Conservation (phyloP, 2,888 invertebrate species). For the Shargacucullia verbasci region DNA sequence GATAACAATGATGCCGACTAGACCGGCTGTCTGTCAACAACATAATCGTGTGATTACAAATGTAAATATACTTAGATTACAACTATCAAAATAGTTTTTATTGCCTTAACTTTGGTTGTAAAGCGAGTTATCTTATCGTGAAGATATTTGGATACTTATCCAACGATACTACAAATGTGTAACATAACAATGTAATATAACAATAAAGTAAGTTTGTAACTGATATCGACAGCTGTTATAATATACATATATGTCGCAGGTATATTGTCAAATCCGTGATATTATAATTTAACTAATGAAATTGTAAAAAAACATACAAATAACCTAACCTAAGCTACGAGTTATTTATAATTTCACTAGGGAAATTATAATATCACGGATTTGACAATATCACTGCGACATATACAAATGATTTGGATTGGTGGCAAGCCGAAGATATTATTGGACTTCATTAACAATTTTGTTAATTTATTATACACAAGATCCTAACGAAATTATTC, state of each 20-base stretch:
- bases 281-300: no score
- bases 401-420: no score
- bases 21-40: constrained; percentile 34
- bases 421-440: neutral
- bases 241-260: no score
- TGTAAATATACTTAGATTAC: constrained; percentile 36
- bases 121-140: constrained; percentile 1
- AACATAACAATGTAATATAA: constrained; percentile 25
- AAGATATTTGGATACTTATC: constrained; percentile 20
- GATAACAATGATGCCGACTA: constrained; percentile 37
- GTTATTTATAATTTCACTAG: no score
- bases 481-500: no score
- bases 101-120: no score
- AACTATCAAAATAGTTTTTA: no score
- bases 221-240: constrained; percentile 25
- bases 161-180: constrained; percentile 5
- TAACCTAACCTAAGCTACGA: no score
- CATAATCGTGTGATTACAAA: constrained; percentile 24
- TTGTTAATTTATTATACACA: constrained; percentile 9
- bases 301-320: no score
- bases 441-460: neutral
- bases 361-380: no score
- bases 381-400: no score
- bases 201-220: constrained; percentile 21
- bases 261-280: no score